A percentile compares a stretch with the other conserved stretches of the same genome.
These are phyloP conservation scores for Julus scandinavius DNA, from an alignment of 2,888 invertebrate genomes.

Conservation along the genomic window DNA sequence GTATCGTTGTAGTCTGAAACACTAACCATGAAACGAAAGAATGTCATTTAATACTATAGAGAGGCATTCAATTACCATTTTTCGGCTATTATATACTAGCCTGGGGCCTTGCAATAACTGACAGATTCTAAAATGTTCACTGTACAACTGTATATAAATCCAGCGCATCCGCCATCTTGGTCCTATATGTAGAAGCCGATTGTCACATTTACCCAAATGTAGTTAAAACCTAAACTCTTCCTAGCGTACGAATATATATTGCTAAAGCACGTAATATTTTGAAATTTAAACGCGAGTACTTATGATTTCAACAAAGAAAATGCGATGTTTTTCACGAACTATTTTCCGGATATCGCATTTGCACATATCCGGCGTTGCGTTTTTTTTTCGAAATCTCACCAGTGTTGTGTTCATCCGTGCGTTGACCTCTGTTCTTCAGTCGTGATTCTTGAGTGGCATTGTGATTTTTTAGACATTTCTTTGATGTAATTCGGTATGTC, in stretches of 20 bases:
- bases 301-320: background rate
- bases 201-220: background rate
- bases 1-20: no score
- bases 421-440: conserved; percentile 48
- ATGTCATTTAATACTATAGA: background rate
- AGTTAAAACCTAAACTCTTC: background rate
- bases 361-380: background rate
- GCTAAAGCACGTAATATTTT: background rate
- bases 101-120: background rate
- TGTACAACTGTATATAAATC: background rate
- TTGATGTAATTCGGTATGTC: background rate
- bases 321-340: background rate
- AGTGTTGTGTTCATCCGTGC: conserved; percentile 49
- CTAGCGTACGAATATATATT: background rate
- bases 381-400: conserved; percentile 3
- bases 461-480: conserved; percentile 29
- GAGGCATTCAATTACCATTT: background rate
- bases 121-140: background rate
- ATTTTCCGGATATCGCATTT: background rate
- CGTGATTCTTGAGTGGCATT: conserved; percentile 42
- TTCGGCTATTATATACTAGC: background rate
- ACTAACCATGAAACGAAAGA: background rate
- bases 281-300: background rate
- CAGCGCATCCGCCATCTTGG: background rate
- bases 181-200: background rate